Base-by-base conservation (phyloP, 2,888 invertebrate species). In the Helleia helle region DNA sequence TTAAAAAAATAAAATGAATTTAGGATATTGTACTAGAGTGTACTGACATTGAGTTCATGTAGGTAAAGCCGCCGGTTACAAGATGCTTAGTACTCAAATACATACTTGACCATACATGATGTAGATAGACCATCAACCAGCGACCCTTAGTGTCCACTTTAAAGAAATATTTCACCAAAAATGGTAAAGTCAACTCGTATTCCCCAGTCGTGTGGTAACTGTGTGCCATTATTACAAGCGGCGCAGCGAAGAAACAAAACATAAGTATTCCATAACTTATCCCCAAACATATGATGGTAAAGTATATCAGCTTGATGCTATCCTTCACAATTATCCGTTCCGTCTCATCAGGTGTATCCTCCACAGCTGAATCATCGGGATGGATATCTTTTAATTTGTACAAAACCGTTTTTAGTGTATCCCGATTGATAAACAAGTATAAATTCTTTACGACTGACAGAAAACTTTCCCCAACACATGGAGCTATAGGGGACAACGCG, bases 71-170 rank as follows among this genome's bases (percentile, higher is more conserved):
- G n/a, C n/a, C n/a, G n/a, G n/a, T n/a, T n/a, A n/a, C n/a, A n/a
- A n/a, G 24, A 24, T 24, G 24, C 8, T 24, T 24, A n/a, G 2
- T 8, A 24, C 24, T n/a, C 9, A 26, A 66, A 41, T 40, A 67
- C 73, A 67, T 52, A 75, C 74, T 69, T 45, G 70, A 66, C 47
- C 56, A 55, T 51, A 65, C 60, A 40, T 73, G 74, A 54, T 67
- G 67, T 5, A 66, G 29, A 42, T 75, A 74, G 4, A 68, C 51
- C n/a, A 65, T 40, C 1, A 56, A 58, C 71, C 69, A 72, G 11
- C 54, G 45, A 1, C 39, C 11, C 11, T 52, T 44, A 0, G 57
- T 47, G 27, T 61, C 62, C 2, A 57, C 56, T 47, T 76, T 66
- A 34, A 71, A 69, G 41, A 61, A 69, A 38, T 73, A 77, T 28